Evolutionary conservation across 2,113 vertebrate genomes (phyloP), one percentile per base, ranked within the genome.

Genomic region (Sinocyclocheilus anshuiensis): DNA sequence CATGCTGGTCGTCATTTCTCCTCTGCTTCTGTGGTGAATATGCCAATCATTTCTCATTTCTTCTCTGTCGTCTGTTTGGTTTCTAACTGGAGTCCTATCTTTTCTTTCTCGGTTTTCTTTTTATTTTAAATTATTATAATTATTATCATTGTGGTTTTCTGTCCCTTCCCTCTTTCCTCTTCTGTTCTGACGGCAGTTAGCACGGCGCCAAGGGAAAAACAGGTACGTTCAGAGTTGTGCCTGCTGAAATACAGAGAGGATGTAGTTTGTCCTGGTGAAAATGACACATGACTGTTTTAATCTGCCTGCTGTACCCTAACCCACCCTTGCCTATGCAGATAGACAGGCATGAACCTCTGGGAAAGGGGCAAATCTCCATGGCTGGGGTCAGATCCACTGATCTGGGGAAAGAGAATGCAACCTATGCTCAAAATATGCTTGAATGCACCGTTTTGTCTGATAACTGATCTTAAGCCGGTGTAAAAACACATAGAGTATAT

Each of bases 181-280:
- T 75, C 72, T 78, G 83, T 89, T 89, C 84, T 91, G 87, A 67
- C 57, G 90, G 55, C 91, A 97, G 97, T 97, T 92, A 97, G 97
- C 94, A 95, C 94, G 33, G 97, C 97, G 87, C 96, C 96, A 80
- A 95, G 94, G 91, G 95, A 96, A 76, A 86, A 90, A 65, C 91
- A 94, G 95, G 97, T 97, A 94, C 94, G 96, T 95, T 84, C 18
- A 88, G 85, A 90, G 88, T 87, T 85, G 88, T 87, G 88, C 55
- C 86, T 89, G 86, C 82, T 77, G 22, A 69, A 85, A 75, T 84
- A 80, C 77, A 77, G 80, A 86, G 65, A 83, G 81, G 63, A 65
- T 87, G 77, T 89, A 87, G 88, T 80, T 87, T 84, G 84, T 87
- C 74, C 84, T 87, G 88, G 85, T 89, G 87, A 78, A 80, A 67